phyloP scores from a whole-genome alignment of 37 sponge, comb jelly and placozoan genomes.

The Spongilla lacustris region DNA sequence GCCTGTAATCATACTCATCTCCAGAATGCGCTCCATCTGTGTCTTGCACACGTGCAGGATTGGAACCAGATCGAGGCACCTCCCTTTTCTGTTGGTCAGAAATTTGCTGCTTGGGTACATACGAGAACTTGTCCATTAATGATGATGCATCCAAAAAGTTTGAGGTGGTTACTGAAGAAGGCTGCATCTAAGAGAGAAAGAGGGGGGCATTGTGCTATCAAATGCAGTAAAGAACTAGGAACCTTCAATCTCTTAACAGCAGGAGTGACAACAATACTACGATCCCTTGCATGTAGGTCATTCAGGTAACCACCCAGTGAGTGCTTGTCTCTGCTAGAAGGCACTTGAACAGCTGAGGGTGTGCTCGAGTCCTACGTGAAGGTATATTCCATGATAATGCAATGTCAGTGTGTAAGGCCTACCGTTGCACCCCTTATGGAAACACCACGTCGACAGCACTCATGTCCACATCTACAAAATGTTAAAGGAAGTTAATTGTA shows the following conservation, averaged over 20 bases:
- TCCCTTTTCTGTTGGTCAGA: not conserved
- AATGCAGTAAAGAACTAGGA: no score
- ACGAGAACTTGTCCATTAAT: conserved; percentile 3
- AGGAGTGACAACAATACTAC: conserved; percentile 58
- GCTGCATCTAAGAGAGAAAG: not conserved
- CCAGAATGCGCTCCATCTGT: not conserved
- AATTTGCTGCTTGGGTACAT: not conserved
- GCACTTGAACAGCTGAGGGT: not conserved
- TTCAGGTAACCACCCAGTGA: conserved; percentile 37
- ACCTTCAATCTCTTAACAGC: conserved; percentile 67
- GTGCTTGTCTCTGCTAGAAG: not conserved
- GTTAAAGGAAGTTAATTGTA: not conserved
- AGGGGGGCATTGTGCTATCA: no score
- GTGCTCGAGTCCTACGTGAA: not conserved
- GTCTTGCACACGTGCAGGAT: not conserved
- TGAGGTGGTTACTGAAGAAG: not conserved
- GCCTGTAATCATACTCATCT: not conserved
- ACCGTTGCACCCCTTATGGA: not conserved
- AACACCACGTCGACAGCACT: conserved; percentile 70
- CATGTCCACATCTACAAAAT: conserved; percentile 74
- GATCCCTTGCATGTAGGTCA: conserved; percentile 53
- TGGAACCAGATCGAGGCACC: not conserved
- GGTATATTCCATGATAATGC: not conserved
- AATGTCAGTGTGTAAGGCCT: not conserved
- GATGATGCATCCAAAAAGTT: not conserved